Percentiles rank a stretch among this genome's conserved stretches.
phyloP scores from a whole-genome alignment of 2,113 vertebrate genomes.

The Solea senegalensis region DNA sequence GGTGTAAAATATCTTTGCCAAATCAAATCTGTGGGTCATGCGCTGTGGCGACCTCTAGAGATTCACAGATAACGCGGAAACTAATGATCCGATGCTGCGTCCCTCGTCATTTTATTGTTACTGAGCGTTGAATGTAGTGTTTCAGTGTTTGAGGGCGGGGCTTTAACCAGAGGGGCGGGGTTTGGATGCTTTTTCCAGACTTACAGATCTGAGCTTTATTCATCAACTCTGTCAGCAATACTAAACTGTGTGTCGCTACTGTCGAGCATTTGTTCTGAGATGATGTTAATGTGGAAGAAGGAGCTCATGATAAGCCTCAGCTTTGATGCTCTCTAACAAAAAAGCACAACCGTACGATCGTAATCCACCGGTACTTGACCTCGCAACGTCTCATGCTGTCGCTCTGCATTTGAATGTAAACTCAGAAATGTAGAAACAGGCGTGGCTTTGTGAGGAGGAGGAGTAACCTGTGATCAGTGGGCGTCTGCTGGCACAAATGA shows the following conservation, averaged over 20 bases:
- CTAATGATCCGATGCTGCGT: too few species aligned
- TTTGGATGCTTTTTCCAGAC: too few species aligned
- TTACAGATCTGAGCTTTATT: constrained; percentile 4
- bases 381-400: background rate
- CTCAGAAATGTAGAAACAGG: background rate
- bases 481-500: background rate
- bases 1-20: too few species aligned
- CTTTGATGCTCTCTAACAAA: constrained; percentile 54
- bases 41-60: too few species aligned
- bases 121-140: too few species aligned
- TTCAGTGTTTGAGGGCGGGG: too few species aligned
- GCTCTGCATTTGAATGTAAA: background rate
- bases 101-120: too few species aligned
- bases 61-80: too few species aligned
- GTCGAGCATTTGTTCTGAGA: too few species aligned
- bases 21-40: too few species aligned
- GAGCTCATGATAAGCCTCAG: constrained; percentile 45
- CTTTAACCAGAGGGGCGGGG: too few species aligned
- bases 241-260: constrained; percentile 42
- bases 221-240: constrained; percentile 59
- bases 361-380: background rate
- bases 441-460: background rate
- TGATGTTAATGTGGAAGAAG: too few species aligned
- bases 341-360: constrained; percentile 52
- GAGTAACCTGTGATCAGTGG: constrained; percentile 5